These are phyloP conservation scores for Petrosia ficiformis DNA, from an alignment of 37 sponge, comb jelly and placozoan species.

Conservation along the genomic window DNA sequence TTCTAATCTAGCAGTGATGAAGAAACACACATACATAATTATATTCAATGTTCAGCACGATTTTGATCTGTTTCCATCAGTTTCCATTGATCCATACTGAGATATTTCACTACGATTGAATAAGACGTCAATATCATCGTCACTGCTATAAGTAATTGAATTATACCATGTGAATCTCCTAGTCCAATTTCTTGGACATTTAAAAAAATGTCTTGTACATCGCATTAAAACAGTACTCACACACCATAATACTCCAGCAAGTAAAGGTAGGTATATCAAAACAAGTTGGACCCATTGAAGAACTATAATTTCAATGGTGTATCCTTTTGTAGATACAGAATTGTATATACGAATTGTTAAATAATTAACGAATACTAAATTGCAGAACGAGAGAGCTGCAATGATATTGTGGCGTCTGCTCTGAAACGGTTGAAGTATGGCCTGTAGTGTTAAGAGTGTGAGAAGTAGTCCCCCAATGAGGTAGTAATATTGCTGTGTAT, in stretches of 20 bases:
- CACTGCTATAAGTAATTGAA: no score
- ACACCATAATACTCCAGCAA: neutral
- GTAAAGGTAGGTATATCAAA: neutral
- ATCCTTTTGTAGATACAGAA: neutral
- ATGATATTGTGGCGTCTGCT: neutral
- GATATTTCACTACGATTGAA: no score
- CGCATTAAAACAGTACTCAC: no score
- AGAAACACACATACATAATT: no score
- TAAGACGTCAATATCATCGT: no score
- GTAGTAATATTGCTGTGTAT: neutral
- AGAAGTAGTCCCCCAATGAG: neutral
- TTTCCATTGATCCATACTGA: no score
- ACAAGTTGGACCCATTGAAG: neutral
- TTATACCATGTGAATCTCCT: no score
- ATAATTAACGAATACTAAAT: neutral
- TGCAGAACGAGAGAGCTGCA: neutral
- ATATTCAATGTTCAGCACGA: no score
- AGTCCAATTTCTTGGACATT: no score
- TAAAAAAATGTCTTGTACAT: no score
- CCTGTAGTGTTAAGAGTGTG: neutral
- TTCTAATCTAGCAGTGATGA: no score
- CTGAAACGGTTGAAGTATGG: slow-evolving; percentile 9
- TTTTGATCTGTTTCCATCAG: no score
- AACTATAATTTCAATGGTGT: neutral
- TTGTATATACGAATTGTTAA: neutral